Percentiles rank a stretch among this genome's conserved stretches.
Conservation (phyloP, 1,140 invertebrate species). For the Centruroides vittatus region DNA sequence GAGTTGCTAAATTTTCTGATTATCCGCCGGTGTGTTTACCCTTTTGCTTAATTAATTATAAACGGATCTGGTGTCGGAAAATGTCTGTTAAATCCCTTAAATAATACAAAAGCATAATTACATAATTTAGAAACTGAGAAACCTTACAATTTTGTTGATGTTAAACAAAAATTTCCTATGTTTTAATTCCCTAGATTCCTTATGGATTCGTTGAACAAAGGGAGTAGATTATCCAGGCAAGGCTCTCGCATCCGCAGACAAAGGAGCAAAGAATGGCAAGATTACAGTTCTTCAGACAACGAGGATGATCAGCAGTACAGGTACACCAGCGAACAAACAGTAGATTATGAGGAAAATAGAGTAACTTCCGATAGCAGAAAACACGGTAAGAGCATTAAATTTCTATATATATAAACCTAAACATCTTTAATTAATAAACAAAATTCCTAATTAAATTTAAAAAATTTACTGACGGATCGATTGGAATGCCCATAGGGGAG, state of each 20-base stretch:
- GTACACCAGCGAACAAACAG: not conserved
- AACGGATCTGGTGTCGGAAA: too few species aligned
- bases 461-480: too few species aligned
- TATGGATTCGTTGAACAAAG: constrained; percentile 9
- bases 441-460: too few species aligned
- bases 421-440: not conserved
- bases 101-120: too few species aligned
- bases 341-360: constrained; percentile 4
- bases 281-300: constrained; percentile 14
- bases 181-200: not conserved
- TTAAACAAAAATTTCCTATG: too few species aligned
- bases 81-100: too few species aligned
- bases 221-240: constrained; percentile 9
- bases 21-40: too few species aligned
- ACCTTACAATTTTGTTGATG: too few species aligned
- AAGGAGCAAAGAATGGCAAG: constrained; percentile 15
- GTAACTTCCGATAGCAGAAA: not conserved
- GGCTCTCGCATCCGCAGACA: constrained; percentile 12
- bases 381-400: not conserved
- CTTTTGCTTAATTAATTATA: too few species aligned
- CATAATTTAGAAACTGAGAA: too few species aligned
- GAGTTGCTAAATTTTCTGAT: too few species aligned
- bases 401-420: not conserved
- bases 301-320: constrained; percentile 10
- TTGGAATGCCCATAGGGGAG: too few species aligned